These are phyloP conservation scores for Henicopernis longicauda DNA, from an alignment of 2,113 vertebrate species.

Conservation along the genomic window DNA sequence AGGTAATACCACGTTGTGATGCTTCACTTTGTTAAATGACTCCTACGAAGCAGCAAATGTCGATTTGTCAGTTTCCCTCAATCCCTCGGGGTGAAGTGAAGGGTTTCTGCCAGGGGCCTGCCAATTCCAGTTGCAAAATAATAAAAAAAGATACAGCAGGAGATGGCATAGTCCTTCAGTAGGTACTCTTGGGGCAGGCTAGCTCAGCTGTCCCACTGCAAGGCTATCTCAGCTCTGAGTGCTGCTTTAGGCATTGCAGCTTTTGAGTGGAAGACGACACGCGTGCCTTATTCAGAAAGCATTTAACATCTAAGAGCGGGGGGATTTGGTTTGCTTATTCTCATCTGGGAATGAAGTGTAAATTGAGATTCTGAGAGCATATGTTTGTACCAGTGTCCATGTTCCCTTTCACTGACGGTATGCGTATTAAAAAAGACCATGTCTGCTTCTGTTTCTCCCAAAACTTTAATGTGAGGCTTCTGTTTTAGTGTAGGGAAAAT, in stretches of 20 bases:
- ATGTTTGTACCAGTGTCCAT: not conserved
- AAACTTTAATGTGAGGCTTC: not conserved
- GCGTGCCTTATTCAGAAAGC: not conserved
- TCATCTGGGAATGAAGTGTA: not conserved
- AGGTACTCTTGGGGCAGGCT: too few relatives aligned
- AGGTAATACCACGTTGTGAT: not conserved
- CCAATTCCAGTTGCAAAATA: not conserved
- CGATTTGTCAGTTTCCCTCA: not conserved
- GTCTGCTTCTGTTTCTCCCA: not conserved
- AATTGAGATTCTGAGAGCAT: not conserved
- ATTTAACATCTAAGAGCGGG: not conserved
- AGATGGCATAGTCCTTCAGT: not conserved
- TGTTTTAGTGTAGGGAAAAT: not conserved
- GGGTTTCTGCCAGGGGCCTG: not conserved
- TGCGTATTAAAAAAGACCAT: not conserved
- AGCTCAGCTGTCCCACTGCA: not conserved
- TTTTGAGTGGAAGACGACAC: not conserved
- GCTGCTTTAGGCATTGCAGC: not conserved
- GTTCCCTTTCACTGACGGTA: not conserved
- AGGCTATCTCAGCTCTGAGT: not conserved
- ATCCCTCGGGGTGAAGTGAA: not conserved
- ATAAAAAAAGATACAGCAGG: not conserved
- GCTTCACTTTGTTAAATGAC: not conserved
- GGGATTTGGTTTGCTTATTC: not conserved
- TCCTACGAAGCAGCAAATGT: not conserved